Evolutionary conservation across 2,113 vertebrate species (phyloP).

Genomic region (Vireo altiloquus): DNA sequence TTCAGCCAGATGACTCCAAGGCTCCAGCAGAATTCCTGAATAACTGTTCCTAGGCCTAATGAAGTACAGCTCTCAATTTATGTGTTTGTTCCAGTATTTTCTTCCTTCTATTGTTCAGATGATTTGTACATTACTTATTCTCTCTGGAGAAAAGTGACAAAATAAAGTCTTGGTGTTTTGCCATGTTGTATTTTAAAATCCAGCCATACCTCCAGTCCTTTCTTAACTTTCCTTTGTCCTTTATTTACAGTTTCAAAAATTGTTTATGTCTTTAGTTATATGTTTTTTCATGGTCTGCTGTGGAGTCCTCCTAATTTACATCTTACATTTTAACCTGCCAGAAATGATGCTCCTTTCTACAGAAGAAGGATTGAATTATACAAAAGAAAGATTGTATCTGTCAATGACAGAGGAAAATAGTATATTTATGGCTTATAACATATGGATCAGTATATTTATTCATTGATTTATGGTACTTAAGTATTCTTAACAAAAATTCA

Average conservation of each 20-base stretch:
- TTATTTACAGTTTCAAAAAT: not conserved
- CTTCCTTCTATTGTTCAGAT: not conserved
- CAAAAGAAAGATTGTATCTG: slow-evolving; percentile 14
- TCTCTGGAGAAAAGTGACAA: not conserved
- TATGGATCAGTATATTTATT: slow-evolving; percentile 7
- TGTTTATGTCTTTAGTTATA: not conserved
- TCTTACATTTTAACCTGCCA: slow-evolving; percentile 37
- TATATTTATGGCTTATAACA: not conserved
- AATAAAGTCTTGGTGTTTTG: not conserved
- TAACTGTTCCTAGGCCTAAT: not conserved
- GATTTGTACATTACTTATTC: not conserved
- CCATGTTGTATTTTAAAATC: not conserved
- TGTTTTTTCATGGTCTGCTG: not conserved
- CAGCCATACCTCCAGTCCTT: not conserved
- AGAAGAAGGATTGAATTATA: slow-evolving; percentile 25
- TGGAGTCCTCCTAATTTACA: not conserved
- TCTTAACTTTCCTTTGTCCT: not conserved
- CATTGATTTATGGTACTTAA: not conserved
- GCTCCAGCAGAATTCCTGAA: not conserved
- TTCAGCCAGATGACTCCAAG: not conserved
- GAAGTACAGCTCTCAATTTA: slow-evolving; percentile 8
- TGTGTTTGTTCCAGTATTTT: not conserved
- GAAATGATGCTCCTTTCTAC: not conserved
- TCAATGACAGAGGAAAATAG: not conserved
- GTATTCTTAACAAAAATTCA: not conserved